Percentiles rank a stretch among this genome's conserved stretches.
These are phyloP conservation scores for Palloptera scutellata DNA, from an alignment of 2,888 invertebrate species.

Conservation along the genomic window DNA sequence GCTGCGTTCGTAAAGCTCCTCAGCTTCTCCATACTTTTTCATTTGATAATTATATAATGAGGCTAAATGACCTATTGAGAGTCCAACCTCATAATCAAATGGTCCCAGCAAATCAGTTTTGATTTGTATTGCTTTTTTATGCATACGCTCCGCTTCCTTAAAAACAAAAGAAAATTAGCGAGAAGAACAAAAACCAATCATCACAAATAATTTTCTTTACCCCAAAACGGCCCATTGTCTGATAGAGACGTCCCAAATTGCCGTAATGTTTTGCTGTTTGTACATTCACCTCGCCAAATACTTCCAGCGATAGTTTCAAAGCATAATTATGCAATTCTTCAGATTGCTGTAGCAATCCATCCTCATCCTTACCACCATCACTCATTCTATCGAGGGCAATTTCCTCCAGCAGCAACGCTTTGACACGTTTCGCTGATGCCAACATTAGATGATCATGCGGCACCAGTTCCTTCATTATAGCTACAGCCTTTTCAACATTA, in stretches of 20 bases:
- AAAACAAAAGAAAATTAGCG: conserved; percentile 30
- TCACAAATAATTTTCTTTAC: conserved; percentile 61
- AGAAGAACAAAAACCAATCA: conserved; percentile 5
- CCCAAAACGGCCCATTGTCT: conserved; percentile 88
- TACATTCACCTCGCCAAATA: conserved; percentile 92
- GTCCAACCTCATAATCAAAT: conserved; percentile 89
- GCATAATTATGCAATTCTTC: conserved; percentile 86
- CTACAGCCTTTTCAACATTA: conserved; percentile 84
- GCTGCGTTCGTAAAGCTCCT: conserved; percentile 84
- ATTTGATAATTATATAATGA: conserved; percentile 96
- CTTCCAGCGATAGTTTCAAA: conserved; percentile 77
- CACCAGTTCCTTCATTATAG: conserved; percentile 81
- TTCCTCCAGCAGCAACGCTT: conserved; percentile 92
- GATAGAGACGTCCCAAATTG: conserved; percentile 91
- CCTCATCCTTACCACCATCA: conserved; percentile 68
- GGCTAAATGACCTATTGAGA: conserved; percentile 92
- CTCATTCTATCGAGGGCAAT: conserved; percentile 82
- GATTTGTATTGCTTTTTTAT: conserved; percentile 89
- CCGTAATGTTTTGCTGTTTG: conserved; percentile 97
- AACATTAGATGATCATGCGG: conserved; percentile 84
- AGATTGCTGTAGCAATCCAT: conserved; percentile 76
- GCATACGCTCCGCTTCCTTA: conserved; percentile 89
- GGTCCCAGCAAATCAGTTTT: conserved; percentile 86
- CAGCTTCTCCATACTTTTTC: conserved; percentile 85
- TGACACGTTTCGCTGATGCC: conserved; percentile 89